Conservation (phyloP, 2,888 invertebrate genomes). For the Leptogaster cylindrica region DNA sequence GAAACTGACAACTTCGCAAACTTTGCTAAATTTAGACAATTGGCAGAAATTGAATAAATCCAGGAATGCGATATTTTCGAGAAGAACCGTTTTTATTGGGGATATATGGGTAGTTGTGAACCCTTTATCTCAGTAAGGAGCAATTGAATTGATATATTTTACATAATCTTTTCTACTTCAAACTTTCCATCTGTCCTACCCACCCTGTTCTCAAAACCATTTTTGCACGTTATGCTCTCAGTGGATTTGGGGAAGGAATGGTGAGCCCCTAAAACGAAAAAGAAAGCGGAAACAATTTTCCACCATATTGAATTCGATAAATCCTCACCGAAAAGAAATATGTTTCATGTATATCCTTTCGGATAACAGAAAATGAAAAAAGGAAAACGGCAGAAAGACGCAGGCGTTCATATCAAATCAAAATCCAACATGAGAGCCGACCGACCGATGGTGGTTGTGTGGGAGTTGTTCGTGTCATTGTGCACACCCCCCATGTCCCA, state of each 20-base stretch:
- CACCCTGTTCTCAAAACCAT: background rate
- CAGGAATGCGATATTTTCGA: too few species aligned
- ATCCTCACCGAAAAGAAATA: conserved; percentile 49
- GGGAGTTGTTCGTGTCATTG: conserved; percentile 1
- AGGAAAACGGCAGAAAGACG: conserved; percentile 46
- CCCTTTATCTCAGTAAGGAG: conserved; percentile 21
- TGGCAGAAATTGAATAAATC: too few species aligned
- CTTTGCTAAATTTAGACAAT: too few species aligned
- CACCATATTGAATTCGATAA: conserved; percentile 52
- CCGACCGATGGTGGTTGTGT: background rate
- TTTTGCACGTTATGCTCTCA: conserved; percentile 11
- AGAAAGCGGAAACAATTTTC: conserved; percentile 51
- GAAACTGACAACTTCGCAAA: too few species aligned
- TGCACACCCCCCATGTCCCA: conserved; percentile 27
- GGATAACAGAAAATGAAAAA: conserved; percentile 47
- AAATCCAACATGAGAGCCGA: conserved; percentile 40
- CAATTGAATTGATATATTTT: conserved; percentile 38
- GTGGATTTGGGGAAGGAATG: background rate
- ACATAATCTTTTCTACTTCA: conserved; percentile 34
- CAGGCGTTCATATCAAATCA: conserved; percentile 51
- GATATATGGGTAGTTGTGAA: too few species aligned
- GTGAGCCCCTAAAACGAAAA: conserved; percentile 30
- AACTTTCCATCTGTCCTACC: conserved; percentile 28
- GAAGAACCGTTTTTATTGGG: too few species aligned
- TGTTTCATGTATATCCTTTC: conserved; percentile 49